Percentiles rank a stretch among this genome's conserved stretches.
phyloP scores from a whole-genome alignment of 1,140 invertebrate species.

The Zaprionus lachaisei region DNA sequence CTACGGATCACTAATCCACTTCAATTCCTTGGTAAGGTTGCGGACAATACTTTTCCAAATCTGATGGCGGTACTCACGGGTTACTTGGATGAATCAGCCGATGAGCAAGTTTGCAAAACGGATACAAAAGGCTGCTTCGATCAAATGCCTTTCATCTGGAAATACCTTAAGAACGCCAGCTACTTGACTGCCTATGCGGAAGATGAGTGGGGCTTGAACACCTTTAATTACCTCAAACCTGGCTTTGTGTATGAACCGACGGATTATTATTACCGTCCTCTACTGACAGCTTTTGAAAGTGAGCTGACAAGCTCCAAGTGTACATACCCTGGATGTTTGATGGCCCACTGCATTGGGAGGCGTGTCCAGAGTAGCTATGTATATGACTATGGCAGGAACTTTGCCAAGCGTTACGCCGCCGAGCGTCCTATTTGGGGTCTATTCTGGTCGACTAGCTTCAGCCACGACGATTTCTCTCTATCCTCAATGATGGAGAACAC shows the following conservation, averaged over 20 bases:
- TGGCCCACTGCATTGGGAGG: constrained; percentile 86
- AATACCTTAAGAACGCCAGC: constrained; percentile 88
- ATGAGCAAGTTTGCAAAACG: constrained; percentile 85
- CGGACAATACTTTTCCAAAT: constrained; percentile 93
- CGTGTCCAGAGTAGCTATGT: constrained; percentile 86
- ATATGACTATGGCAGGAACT: constrained; percentile 86
- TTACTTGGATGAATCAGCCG: constrained; percentile 84
- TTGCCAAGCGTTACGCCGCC: constrained; percentile 81
- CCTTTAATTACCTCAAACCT: constrained; percentile 92
- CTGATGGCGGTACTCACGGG: constrained; percentile 91
- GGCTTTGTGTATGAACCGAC: constrained; percentile 93
- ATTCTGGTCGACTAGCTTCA: constrained; percentile 91
- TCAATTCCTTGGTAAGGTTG: constrained; percentile 84
- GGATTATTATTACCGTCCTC: constrained; percentile 92
- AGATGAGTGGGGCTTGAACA: constrained; percentile 89
- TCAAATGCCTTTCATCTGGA: constrained; percentile 92
- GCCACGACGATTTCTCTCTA: constrained; percentile 89
- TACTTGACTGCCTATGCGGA: constrained; percentile 92
- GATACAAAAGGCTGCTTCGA: constrained; percentile 85
- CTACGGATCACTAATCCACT: neutral
- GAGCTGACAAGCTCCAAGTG: constrained; percentile 43
- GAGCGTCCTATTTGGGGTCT: constrained; percentile 88
- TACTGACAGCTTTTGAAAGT: constrained; percentile 87
- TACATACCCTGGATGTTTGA: constrained; percentile 15
- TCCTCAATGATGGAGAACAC: constrained; percentile 88